Evolutionary conservation across 2,113 vertebrate species (phyloP).

Genomic region (Gobius niger): DNA sequence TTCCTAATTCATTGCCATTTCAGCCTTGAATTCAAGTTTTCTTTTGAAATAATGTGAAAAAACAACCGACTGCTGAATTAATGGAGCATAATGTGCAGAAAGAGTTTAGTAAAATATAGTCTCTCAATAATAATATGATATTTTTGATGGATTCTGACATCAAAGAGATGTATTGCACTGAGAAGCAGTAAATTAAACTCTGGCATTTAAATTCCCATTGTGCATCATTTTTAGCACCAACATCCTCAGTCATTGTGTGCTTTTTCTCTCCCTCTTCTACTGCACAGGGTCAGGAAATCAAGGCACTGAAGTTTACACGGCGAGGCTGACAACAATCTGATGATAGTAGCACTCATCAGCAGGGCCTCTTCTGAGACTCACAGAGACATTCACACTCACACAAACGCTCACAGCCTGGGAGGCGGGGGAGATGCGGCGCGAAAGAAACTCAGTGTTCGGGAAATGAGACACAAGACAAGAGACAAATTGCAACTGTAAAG

Average conservation of each 20-base stretch:
- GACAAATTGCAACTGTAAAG: constrained; percentile 5
- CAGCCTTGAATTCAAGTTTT: too few species aligned
- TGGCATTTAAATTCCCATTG: too few species aligned
- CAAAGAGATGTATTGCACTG: too few species aligned
- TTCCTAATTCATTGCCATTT: too few species aligned
- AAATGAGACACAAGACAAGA: not conserved
- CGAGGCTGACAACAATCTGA: constrained; percentile 20
- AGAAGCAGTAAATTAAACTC: too few species aligned
- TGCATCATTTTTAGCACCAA: not conserved
- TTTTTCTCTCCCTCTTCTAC: not conserved
- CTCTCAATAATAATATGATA: too few species aligned
- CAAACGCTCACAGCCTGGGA: not conserved
- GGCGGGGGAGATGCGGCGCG: not conserved
- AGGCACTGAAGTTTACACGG: constrained; percentile 4
- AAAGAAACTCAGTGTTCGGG: not conserved
- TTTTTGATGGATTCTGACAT: too few species aligned
- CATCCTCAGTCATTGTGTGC: not conserved
- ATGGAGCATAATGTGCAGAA: too few species aligned
- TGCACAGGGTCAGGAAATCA: constrained; percentile 27
- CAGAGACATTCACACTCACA: constrained; percentile 48
- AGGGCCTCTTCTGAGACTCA: constrained; percentile 23
- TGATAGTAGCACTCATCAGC: constrained; percentile 46
- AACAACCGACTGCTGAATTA: too few species aligned
- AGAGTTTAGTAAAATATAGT: too few species aligned
- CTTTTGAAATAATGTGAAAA: too few species aligned